phyloP scores from a whole-genome alignment of 2,888 invertebrate genomes.

The Rhingia campestris region DNA sequence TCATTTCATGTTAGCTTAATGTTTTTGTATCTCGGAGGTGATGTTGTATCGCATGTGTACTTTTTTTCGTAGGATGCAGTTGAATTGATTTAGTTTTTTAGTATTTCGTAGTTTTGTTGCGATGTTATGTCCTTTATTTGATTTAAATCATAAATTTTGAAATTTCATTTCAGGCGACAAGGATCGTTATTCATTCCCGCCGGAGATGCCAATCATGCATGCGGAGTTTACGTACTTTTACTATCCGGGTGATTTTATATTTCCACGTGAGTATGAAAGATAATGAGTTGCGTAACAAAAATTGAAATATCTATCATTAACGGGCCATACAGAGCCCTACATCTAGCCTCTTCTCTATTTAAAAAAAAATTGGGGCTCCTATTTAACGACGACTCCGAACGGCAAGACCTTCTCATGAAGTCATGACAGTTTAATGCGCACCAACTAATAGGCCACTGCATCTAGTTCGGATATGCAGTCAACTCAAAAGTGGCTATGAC shows the following conservation, averaged over 20 bases:
- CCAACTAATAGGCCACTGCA: no score
- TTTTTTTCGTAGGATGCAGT: conserved; percentile 24
- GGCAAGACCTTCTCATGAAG: no score
- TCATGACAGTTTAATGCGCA: no score
- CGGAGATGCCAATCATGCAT: conserved; percentile 95
- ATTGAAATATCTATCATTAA: background rate
- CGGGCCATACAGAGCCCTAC: background rate
- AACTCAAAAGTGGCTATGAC: no score
- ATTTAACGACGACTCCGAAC: no score
- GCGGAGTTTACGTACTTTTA: conserved; percentile 98
- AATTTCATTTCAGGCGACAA: conserved; percentile 85
- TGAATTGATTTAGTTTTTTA: conserved; percentile 4
- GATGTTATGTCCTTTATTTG: background rate
- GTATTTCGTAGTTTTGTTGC: background rate
- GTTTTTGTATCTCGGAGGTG: conserved; percentile 5
- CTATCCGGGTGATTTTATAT: conserved; percentile 94
- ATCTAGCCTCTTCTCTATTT: no score
- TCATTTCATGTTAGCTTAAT: conserved; percentile 60
- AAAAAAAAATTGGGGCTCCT: no score
- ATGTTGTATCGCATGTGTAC: conserved; percentile 47
- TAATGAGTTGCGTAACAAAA: background rate
- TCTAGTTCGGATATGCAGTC: no score
- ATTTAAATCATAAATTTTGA: background rate
- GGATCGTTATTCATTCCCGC: conserved; percentile 92
- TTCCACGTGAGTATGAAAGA: conserved; percentile 87